Conservation (phyloP, 1,140 invertebrate species). For the Drosophila athabasca region DNA sequence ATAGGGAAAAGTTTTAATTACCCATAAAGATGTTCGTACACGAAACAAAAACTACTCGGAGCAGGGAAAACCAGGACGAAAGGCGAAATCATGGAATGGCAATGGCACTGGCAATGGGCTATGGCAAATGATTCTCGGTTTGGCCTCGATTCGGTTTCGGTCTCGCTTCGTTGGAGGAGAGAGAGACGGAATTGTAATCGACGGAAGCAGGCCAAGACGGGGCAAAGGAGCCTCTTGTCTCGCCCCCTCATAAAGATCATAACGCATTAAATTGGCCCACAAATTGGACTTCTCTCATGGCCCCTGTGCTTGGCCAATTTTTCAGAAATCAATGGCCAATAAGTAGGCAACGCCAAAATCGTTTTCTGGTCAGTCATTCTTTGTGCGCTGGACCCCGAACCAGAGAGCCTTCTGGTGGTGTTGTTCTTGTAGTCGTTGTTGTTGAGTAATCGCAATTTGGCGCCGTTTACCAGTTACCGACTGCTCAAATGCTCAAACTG, state of each 20-base stretch:
- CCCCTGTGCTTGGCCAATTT: slow-evolving; percentile 44
- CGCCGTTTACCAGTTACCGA: slow-evolving; percentile 9
- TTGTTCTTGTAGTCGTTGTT: slow-evolving; percentile 55
- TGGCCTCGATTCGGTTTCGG: not conserved
- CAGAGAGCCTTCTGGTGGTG: slow-evolving; percentile 45
- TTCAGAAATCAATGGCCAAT: slow-evolving; percentile 77
- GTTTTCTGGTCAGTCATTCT: slow-evolving; percentile 72
- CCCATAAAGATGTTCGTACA: slow-evolving; percentile 79
- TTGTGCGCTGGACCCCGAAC: not conserved
- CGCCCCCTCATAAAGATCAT: slow-evolving; percentile 70
- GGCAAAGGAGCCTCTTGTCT: slow-evolving; percentile 9
- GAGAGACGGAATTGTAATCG: slow-evolving; percentile 49
- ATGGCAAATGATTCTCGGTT: slow-evolving; percentile 43
- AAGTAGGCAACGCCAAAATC: slow-evolving; percentile 72
- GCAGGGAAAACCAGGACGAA: not conserved
- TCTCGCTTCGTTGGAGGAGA: slow-evolving; percentile 28
- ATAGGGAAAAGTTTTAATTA: slow-evolving; percentile 82
- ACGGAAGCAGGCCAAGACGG: slow-evolving; percentile 18
- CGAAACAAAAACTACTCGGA: slow-evolving; percentile 51
- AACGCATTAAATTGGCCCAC: slow-evolving; percentile 80
- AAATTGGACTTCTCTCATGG: slow-evolving; percentile 46
- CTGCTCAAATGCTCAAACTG: not conserved
- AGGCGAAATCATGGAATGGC: not conserved
- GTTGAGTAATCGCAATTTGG: slow-evolving; percentile 67
- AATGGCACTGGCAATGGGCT: slow-evolving; percentile 48